Evolutionary conservation across 1,140 invertebrate genomes (phyloP), one percentile per base, ranked within the genome.

Genomic region (Psilanteris sp.): DNA sequence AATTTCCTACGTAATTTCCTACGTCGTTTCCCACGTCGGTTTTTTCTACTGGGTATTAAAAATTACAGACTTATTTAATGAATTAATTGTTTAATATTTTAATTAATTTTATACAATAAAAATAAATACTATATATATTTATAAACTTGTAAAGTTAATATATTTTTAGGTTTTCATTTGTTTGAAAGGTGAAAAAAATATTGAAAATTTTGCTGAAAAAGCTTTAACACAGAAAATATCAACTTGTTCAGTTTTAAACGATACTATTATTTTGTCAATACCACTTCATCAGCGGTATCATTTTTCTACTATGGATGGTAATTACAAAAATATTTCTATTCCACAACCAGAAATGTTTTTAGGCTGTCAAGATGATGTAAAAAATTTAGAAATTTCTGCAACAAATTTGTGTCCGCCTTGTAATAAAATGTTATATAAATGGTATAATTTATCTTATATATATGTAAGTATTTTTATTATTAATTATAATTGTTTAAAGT

Each of bases 231-330:
- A 88, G 48, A 77, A 82, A 29, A 54, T 88, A 18, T 81, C 81
- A n/a, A 37, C 81, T 9, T 89, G 87, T 26, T 66, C 79, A 1
- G n/a, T 0, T 7, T 44, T 83, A 26, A 54, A 39, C n/a, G 24
- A 32, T 18, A 67, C 39, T 8, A 70, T 55, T 34, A 20, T 24
- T 32, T 48, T 88, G 1, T 72, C 37, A 11, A 32, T 89, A 9
- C 84, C 85, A 9, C 31, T 89, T 67, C 87, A 89, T 70, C 83
- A 88, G 13, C 78, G 88, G 10, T 89, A 89, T 43, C 85, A 81
- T 13, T 79, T 79, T 41, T 75, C 86, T 3, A 75, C 9, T 3
- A n/a, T 61, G 1, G 46, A 54, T 26, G 80, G 75, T 9, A 66
- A 48, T 15, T 83, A 83, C 22, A 24, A 77, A 4, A 78, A 81